These are phyloP conservation scores for Sitta europaea DNA, from an alignment of 2,113 vertebrate genomes.

Conservation along the genomic window DNA sequence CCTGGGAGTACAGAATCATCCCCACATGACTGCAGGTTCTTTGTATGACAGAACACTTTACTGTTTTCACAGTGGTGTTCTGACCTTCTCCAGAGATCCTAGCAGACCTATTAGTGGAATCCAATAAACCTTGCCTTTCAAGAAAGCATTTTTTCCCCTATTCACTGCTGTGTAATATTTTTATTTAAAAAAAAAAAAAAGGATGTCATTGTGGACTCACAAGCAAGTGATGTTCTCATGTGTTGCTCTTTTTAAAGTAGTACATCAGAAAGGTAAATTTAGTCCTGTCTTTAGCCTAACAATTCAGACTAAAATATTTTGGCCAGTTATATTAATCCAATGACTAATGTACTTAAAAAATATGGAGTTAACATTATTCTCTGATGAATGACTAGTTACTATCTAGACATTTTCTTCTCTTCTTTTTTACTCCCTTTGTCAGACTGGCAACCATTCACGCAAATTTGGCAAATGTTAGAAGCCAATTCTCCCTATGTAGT, in stretches of 20 bases:
- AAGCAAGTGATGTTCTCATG: not conserved
- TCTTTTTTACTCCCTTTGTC: not conserved
- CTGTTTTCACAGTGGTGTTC: not conserved
- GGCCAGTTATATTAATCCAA: not conserved
- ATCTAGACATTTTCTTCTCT: not conserved
- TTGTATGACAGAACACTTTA: not conserved
- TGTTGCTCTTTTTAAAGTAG: not conserved
- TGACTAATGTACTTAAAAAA: not conserved
- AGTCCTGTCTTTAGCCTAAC: not conserved
- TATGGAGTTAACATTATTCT: not conserved
- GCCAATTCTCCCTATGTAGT: not conserved
- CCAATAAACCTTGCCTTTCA: not conserved
- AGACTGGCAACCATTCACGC: not conserved
- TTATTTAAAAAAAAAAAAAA: not conserved
- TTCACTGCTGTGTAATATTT: not conserved
- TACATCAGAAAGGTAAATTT: not conserved
- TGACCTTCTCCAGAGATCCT: not conserved
- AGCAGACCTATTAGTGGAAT: not conserved
- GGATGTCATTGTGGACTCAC: not conserved
- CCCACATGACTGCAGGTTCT: not conserved
- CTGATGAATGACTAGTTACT: not conserved
- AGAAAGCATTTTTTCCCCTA: not conserved
- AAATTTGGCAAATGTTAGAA: not conserved
- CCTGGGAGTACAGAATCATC: not conserved
- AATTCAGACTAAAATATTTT: not conserved